Evolutionary conservation across 2,797 vertebrate species (phyloP).

Genomic region (Carduelis carduelis): DNA sequence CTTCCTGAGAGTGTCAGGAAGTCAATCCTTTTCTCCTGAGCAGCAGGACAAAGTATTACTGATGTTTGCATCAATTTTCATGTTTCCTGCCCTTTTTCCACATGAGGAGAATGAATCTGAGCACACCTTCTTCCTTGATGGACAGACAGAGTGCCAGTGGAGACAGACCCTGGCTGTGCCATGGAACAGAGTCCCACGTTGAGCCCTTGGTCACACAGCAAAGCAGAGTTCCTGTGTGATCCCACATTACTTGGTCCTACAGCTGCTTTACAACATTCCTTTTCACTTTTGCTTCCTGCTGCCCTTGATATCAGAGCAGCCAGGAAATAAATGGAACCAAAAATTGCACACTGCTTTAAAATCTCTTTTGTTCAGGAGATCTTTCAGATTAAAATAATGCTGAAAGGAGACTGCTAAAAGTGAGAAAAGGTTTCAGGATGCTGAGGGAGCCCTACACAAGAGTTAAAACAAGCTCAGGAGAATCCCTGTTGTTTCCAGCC

Average conservation of each 20-base stretch:
- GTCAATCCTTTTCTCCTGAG: background rate
- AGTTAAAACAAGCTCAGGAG: background rate
- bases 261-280: background rate
- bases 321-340: constrained; percentile 12
- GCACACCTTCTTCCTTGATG: background rate
- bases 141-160: background rate
- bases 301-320: background rate
- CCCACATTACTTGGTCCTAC: background rate
- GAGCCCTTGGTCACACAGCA: background rate
- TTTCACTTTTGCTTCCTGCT: background rate
- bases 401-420: background rate
- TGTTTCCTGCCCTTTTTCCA: background rate
- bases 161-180: background rate
- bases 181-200: accelerated
- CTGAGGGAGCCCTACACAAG: background rate
- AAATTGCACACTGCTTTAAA: background rate
- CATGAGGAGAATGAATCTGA: background rate
- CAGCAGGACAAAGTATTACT: background rate
- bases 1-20: background rate
- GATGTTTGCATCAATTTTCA: background rate
- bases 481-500: background rate
- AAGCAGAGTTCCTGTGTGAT: background rate
- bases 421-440: background rate
- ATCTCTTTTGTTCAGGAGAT: background rate
- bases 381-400: constrained; percentile 1